These are phyloP conservation scores for Propithecus deckenii DNA, from an alignment of 2,797 vertebrate genomes.

Conservation along the genomic window DNA sequence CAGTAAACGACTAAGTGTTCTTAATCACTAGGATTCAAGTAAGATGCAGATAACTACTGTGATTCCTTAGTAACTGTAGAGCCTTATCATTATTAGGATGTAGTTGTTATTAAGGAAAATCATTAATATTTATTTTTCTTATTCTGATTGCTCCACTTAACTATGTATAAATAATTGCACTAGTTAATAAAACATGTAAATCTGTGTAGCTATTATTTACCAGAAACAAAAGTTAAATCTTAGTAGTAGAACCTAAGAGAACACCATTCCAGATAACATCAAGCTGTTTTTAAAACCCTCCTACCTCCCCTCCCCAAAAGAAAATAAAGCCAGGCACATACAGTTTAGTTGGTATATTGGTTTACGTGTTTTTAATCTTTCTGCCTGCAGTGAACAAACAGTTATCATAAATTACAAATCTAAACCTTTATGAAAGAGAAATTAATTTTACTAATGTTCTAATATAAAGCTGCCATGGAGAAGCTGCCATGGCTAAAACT, in stretches of 20 bases:
- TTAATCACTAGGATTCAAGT: background rate
- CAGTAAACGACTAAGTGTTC: background rate
- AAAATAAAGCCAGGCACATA: conserved; percentile 24
- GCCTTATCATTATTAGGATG: background rate
- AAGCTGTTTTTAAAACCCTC: background rate
- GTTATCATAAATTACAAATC: conserved; percentile 83
- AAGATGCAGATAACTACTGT: background rate
- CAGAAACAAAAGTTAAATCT: conserved; percentile 2
- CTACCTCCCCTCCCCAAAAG: background rate
- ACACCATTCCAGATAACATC: background rate
- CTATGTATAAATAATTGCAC: conserved; percentile 6
- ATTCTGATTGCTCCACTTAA: background rate
- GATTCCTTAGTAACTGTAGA: background rate
- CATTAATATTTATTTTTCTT: conserved; percentile 34
- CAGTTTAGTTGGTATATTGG: conserved; percentile 58
- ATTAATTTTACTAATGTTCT: conserved; percentile 83
- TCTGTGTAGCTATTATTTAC: conserved; percentile 13
- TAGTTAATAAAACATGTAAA: conserved; percentile 28
- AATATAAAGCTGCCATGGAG: conserved; percentile 79
- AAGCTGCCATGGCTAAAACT: conserved; percentile 24
- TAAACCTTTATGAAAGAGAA: conserved; percentile 80
- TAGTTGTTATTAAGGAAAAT: conserved; percentile 9
- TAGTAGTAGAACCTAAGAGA: background rate
- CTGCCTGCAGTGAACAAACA: conserved; percentile 78
- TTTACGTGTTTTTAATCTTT: conserved; percentile 84